Percentiles rank a stretch among this genome's conserved stretches.
These are phyloP conservation scores for Callithrix jacchus DNA, from an alignment of 2,113 vertebrate genomes.

Conservation along the genomic window DNA sequence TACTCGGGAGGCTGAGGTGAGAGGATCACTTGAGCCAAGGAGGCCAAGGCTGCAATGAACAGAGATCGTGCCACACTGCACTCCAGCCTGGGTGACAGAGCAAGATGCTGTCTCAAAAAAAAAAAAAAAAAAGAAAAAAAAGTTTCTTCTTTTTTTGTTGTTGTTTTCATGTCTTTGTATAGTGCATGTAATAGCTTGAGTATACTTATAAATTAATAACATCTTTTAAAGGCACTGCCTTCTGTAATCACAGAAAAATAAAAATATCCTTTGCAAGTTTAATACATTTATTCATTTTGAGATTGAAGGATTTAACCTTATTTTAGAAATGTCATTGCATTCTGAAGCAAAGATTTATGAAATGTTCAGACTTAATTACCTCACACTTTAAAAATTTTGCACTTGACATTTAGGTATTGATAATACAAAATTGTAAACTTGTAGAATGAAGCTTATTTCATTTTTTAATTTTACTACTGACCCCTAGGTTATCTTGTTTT, in stretches of 20 bases:
- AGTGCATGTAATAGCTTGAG: conserved; percentile 26
- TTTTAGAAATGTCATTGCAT: conserved; percentile 68
- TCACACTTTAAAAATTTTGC: conserved; percentile 42
- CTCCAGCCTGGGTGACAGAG: too few relatives aligned
- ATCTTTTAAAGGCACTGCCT: conserved; percentile 38
- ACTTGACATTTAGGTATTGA: conserved; percentile 54
- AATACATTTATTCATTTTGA: conserved; percentile 60
- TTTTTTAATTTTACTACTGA: conserved; percentile 50
- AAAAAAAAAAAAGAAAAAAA: too few relatives aligned
- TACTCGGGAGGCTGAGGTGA: too few relatives aligned
- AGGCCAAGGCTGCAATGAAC: too few relatives aligned
- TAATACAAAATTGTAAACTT: conserved; percentile 43
- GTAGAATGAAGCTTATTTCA: conserved; percentile 45
- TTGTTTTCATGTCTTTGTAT: conserved; percentile 50
- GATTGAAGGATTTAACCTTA: conserved; percentile 67
- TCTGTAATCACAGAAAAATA: conserved; percentile 47
- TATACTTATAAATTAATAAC: conserved; percentile 43
- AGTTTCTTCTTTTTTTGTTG: not conserved
- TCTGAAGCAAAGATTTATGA: conserved; percentile 38
- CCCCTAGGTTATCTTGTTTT: conserved; percentile 36
- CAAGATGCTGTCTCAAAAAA: too few relatives aligned
- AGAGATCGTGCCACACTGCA: too few relatives aligned
- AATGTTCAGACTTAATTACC: conserved; percentile 60
- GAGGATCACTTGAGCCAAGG: too few relatives aligned
- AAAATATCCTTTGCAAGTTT: conserved; percentile 59